phyloP scores from a whole-genome alignment of 2,113 vertebrate species.

The Gnathonemus echidnorhynchus region DNA sequence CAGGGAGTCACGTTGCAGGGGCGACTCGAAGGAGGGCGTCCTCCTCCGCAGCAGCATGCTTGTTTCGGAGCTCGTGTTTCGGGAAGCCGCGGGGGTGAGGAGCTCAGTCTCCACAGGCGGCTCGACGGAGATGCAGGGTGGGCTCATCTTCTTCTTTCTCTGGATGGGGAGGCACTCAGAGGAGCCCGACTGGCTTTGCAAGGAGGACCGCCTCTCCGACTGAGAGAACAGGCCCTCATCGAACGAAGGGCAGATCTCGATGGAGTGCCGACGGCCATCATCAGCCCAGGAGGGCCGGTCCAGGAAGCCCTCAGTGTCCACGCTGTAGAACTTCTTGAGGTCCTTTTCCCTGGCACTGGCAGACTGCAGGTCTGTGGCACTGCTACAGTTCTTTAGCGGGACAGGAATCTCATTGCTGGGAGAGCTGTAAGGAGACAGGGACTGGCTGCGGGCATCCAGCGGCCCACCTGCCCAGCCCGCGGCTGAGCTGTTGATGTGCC shows the following conservation, averaged over 20 bases:
- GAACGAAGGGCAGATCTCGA: slow-evolving; percentile 60
- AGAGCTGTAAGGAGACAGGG: slow-evolving; percentile 45
- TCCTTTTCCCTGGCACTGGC: slow-evolving; percentile 45
- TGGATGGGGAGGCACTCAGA: slow-evolving; percentile 58
- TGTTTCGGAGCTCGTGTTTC: slow-evolving; percentile 57
- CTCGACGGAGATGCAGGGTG: slow-evolving; percentile 75
- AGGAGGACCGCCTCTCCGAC: slow-evolving; percentile 37
- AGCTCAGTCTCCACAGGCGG: slow-evolving; percentile 68
- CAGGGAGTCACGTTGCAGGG: slow-evolving; percentile 52
- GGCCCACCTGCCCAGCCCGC: slow-evolving; percentile 41
- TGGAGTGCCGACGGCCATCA: slow-evolving; percentile 55
- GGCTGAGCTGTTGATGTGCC: slow-evolving; percentile 67
- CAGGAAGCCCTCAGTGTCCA: slow-evolving; percentile 60
- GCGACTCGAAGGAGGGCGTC: slow-evolving; percentile 80
- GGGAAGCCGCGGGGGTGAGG: slow-evolving; percentile 40
- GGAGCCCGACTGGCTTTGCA: slow-evolving; percentile 50
- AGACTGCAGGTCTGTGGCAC: slow-evolving; percentile 36
- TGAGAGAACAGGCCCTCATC: slow-evolving; percentile 40
- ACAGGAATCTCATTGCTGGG: slow-evolving; percentile 28
- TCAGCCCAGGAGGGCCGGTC: slow-evolving; percentile 52
- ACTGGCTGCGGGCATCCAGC: slow-evolving; percentile 39
- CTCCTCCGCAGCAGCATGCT: slow-evolving; percentile 70
- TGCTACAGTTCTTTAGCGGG: slow-evolving; percentile 48
- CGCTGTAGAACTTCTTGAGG: slow-evolving; percentile 59
- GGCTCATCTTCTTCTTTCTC: slow-evolving; percentile 88